A percentile compares a stretch with the other conserved stretches of the same genome.
Evolutionary conservation across 2,113 vertebrate species (phyloP).

Genomic region (Rostratula benghalensis): DNA sequence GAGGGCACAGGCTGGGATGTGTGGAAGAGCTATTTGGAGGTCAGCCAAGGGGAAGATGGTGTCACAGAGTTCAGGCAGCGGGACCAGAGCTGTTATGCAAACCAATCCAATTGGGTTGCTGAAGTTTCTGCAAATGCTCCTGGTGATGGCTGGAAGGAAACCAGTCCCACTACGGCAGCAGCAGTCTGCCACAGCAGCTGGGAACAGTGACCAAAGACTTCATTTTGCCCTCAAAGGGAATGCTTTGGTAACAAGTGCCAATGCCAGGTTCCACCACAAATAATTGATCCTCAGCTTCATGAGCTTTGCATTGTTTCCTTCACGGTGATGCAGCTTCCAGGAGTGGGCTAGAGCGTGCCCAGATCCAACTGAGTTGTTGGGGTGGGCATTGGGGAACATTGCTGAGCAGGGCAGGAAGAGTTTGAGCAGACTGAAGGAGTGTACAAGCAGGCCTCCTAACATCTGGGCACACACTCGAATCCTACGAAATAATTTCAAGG

Average conservation of each 20-base stretch:
- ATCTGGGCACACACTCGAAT: fast-evolving
- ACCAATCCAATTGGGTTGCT: neutral
- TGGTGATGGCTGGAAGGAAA: neutral
- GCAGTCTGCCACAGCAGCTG: neutral
- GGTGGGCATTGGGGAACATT: neutral
- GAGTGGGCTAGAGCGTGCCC: neutral
- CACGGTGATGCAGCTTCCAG: neutral
- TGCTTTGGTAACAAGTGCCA: neutral
- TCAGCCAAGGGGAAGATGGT: neutral
- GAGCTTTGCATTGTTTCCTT: neutral
- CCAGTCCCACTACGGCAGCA: neutral
- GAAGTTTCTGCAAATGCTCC: neutral
- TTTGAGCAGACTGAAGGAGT: neutral
- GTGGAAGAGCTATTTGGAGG: neutral
- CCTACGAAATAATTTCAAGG: neutral
- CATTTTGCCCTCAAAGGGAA: neutral
- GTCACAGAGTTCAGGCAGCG: neutral
- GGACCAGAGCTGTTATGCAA: neutral
- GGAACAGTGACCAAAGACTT: neutral
- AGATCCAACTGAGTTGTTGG: neutral
- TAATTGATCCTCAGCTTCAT: neutral
- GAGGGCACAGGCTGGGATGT: neutral
- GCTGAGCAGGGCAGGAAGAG: neutral
- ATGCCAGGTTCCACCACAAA: neutral
- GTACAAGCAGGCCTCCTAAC: neutral